Evolutionary conservation across 2,888 invertebrate genomes (phyloP), one percentile per base, ranked within the genome.

Genomic region (Hyppa rectilinea): DNA sequence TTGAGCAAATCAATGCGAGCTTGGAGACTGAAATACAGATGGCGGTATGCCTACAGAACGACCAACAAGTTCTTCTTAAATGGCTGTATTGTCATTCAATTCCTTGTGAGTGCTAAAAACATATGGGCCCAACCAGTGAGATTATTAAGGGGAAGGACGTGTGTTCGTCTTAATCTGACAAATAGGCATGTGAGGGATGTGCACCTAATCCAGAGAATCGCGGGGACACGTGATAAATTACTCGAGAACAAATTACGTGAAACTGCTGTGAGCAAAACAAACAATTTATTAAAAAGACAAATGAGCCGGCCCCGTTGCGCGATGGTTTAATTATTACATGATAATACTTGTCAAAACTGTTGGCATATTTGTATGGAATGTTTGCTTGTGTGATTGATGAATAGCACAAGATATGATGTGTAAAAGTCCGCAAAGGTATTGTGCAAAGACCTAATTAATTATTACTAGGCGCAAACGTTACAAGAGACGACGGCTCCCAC

Each of bases 241-340:
- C 92, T 86, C 79, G 71, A 75, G 89, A 88, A 91, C 92, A 93
- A 93, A 94, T 94, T 92, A 93, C 92, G 87, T 85, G 88, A 85
- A 88, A 88, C 88, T 86, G 86, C 84, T 84, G 87, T 81, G 87
- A 88, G 91, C 92, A 92, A 94, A 94, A 94, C 93, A 92, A 92
- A 92, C 90, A 92, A 93, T 94, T 94, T 93, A 90, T 94, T 92
- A 92, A 87, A 88, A 90, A 91, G 93, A 93, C 91, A 90, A 92
- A 92, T 89, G 92, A 89, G 88, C 66, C 74, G 70, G 65, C 72
- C 81, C 83, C 86, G 88, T 89, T 88, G 67, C 85, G 66, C 88
- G 87, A 83, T 87, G 86, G 86, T 90, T 91, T 90, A 92, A 93
- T 93, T 91, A 90, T 89, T 87, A 88, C 88, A 87, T 83, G 83